A percentile compares a stretch with the other conserved stretches of the same genome.
Conservation (phyloP, 2,113 vertebrate genomes). For the Isurus oxyrinchus region DNA sequence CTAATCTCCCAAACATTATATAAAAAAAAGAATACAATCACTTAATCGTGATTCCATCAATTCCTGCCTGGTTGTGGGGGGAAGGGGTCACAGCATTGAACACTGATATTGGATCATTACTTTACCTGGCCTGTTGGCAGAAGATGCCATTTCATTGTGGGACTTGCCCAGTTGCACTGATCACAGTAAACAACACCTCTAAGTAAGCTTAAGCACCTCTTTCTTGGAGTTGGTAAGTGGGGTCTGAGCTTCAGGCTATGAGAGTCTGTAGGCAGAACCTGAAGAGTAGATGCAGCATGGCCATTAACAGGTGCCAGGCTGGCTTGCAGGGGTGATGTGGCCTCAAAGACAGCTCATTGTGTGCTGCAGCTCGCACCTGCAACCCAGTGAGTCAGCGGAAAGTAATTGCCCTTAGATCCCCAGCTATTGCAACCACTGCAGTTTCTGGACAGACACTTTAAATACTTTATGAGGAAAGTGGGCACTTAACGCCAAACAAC, state of each 20-base stretch:
- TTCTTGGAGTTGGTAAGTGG: neutral
- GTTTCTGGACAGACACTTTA: neutral
- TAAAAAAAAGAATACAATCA: neutral
- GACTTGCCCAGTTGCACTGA: neutral
- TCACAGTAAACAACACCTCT: neutral
- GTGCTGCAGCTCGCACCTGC: neutral
- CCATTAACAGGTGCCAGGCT: neutral
- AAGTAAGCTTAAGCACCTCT: neutral
- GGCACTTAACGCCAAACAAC: constrained; percentile 25
- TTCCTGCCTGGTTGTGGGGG: neutral
- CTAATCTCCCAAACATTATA: neutral
- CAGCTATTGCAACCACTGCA: neutral
- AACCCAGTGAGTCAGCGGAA: neutral
- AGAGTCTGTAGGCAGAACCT: neutral
- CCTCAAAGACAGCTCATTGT: neutral
- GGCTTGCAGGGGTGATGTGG: neutral
- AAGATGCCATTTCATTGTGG: neutral
- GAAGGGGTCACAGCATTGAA: neutral
- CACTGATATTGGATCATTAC: neutral
- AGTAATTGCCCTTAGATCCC: neutral
- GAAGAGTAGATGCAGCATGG: neutral
- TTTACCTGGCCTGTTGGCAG: neutral
- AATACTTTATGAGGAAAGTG: constrained; percentile 1
- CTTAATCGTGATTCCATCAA: neutral
- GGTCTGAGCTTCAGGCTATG: neutral